Evolutionary conservation across 2,888 invertebrate genomes (phyloP).

Genomic region (Brenthis hecate): DNA sequence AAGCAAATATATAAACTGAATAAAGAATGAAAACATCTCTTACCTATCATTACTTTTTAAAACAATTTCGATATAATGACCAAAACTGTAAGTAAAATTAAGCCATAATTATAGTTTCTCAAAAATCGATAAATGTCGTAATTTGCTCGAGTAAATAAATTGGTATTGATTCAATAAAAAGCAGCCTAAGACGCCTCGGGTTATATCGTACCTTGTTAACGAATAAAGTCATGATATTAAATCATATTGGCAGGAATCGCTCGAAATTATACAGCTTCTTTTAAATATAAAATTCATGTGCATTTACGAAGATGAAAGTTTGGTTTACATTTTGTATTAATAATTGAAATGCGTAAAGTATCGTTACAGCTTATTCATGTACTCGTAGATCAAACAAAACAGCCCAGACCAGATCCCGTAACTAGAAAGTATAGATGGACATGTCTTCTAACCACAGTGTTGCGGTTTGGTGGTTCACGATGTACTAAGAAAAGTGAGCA

Average conservation of each 20-base stretch:
- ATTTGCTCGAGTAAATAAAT: slow-evolving; percentile 36
- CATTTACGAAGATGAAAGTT: slow-evolving; percentile 1
- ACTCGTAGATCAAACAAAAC: slow-evolving; percentile 11
- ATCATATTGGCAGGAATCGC: slow-evolving; percentile 35
- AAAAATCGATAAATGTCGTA: slow-evolving; percentile 39
- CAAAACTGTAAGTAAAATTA: slow-evolving; percentile 28
- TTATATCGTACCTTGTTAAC: slow-evolving; percentile 25
- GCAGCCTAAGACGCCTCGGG: slow-evolving; percentile 31
- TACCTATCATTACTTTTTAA: slow-evolving; percentile 14
- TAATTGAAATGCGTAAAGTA: slow-evolving; percentile 1
- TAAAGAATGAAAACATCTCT: slow-evolving; percentile 7
- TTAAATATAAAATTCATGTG: slow-evolving; percentile 13
- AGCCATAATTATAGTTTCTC: slow-evolving; percentile 35
- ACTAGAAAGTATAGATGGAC: slow-evolving; percentile 23
- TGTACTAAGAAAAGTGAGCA: slow-evolving; percentile 6
- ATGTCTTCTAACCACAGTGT: slow-evolving; percentile 19
- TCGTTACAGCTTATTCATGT: background rate
- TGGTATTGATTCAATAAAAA: slow-evolving; percentile 38
- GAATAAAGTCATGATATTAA: slow-evolving; percentile 39
- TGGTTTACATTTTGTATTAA: too few species aligned
- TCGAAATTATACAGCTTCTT: slow-evolving; percentile 24
- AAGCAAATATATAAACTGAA: background rate
- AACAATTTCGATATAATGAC: slow-evolving; percentile 22
- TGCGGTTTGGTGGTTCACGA: slow-evolving; percentile 15
- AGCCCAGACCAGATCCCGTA: slow-evolving; percentile 8